These are phyloP conservation scores for Pelochelys cantorii DNA, from an alignment of 2,797 vertebrate genomes.

Conservation along the genomic window DNA sequence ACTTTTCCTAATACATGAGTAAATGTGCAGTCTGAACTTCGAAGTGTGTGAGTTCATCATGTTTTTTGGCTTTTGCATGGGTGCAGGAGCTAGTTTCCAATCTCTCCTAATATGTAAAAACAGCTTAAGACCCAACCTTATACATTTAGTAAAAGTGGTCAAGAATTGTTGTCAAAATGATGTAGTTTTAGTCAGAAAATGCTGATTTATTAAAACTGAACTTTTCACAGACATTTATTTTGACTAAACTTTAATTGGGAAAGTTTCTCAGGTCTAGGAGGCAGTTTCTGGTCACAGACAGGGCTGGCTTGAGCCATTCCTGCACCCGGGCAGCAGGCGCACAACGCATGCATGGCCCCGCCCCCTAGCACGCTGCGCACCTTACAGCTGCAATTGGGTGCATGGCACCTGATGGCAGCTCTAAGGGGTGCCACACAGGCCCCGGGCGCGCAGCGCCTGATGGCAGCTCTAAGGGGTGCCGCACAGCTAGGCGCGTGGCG, in stretches of 20 bases:
- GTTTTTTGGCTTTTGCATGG: background rate
- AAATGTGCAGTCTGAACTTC: background rate
- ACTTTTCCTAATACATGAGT: background rate
- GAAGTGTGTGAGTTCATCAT: background rate
- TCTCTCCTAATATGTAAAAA: accelerated
- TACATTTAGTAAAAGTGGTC: background rate
- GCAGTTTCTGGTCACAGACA: background rate
- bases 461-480: too few species aligned
- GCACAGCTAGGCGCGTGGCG: too few species aligned
- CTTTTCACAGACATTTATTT: background rate
- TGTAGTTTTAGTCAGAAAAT: background rate
- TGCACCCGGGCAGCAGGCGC: too few species aligned
- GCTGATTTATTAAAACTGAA: background rate
- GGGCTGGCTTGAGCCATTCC: too few species aligned
- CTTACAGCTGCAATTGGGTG: too few species aligned
- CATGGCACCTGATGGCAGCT: too few species aligned
- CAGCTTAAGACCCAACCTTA: background rate
- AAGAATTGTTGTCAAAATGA: background rate
- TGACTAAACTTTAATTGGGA: background rate
- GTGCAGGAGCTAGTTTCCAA: background rate
- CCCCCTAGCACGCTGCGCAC: too few species aligned
- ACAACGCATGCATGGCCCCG: too few species aligned
- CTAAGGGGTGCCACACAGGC: too few species aligned
- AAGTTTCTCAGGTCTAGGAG: background rate
- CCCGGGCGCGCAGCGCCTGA: too few species aligned